Evolutionary conservation across 2,888 invertebrate genomes (phyloP).

Genomic region (Nymphalis c-album): DNA sequence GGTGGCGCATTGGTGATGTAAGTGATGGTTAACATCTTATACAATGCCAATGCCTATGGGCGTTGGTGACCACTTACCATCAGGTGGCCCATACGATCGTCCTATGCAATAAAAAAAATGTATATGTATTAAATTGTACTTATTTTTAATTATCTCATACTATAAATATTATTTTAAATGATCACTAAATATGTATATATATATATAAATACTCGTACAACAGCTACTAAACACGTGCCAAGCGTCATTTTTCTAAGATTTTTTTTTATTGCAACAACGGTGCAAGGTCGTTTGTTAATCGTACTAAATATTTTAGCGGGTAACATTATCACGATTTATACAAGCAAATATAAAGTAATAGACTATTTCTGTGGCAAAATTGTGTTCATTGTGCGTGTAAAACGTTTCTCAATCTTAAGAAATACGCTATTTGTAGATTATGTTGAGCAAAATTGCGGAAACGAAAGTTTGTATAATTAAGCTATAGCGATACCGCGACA

Average conservation of each 20-base stretch:
- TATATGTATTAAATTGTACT: not conserved
- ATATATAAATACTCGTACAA: not conserved
- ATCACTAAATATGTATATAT: not conserved
- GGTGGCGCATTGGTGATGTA: no score
- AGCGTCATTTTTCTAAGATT: conserved; percentile 19
- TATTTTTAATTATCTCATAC: no score
- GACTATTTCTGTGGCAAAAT: conserved; percentile 18
- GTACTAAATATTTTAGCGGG: conserved; percentile 25
- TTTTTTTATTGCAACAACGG: conserved; percentile 21
- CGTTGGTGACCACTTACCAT: no score
- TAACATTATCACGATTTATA: conserved; percentile 16
- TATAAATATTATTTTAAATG: no score
- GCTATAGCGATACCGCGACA: not conserved
- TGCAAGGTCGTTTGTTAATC: conserved; percentile 35
- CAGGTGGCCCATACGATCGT: no score
- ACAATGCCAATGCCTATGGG: no score
- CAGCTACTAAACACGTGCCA: conserved; percentile 29
- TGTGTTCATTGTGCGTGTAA: conserved; percentile 32
- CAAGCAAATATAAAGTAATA: conserved; percentile 27
- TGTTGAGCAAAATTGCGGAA: conserved; percentile 26
- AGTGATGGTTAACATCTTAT: no score
- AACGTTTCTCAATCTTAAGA: conserved; percentile 25
- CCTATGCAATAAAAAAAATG: no score
- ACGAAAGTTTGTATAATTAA: conserved; percentile 15
- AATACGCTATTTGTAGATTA: conserved; percentile 21